Conservation (phyloP, 2,113 vertebrate genomes). For the Talpa occidentalis region DNA sequence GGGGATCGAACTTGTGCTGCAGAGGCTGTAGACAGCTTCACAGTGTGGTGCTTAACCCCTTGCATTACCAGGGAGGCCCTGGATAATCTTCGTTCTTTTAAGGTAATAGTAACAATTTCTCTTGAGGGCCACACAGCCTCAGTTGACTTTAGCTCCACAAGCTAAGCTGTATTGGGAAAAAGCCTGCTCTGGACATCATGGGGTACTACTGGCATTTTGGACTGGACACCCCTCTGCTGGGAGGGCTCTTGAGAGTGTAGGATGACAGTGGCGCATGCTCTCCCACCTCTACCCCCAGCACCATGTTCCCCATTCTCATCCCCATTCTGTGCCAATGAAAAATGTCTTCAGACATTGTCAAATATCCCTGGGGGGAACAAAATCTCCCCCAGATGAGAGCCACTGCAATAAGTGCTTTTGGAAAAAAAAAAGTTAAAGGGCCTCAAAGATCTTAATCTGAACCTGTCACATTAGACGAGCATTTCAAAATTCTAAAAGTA, state of each 20-base stretch:
- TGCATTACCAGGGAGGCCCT: background rate
- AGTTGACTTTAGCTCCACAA: background rate
- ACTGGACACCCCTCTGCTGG: background rate
- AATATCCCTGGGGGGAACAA: background rate
- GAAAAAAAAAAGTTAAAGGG: conserved; percentile 38
- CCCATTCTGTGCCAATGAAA: background rate
- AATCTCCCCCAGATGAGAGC: background rate
- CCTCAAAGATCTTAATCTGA: background rate
- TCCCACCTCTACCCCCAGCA: background rate
- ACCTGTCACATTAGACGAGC: background rate
- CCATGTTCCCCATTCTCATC: background rate
- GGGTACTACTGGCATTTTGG: background rate
- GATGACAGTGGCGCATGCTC: background rate
- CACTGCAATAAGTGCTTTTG: background rate
- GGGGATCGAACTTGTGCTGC: too few relatives aligned
- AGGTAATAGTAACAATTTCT: background rate
- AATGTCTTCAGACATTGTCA: background rate
- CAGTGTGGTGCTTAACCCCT: too few relatives aligned
- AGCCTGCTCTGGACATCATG: background rate
- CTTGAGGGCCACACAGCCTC: background rate
- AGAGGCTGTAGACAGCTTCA: too few relatives aligned
- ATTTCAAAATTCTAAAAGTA: background rate
- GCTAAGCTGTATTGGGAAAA: background rate
- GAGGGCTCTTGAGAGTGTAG: background rate
- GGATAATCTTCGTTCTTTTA: background rate